These are phyloP conservation scores for Drosophila setosimentum DNA, from an alignment of 2,888 invertebrate genomes.

Conservation along the genomic window DNA sequence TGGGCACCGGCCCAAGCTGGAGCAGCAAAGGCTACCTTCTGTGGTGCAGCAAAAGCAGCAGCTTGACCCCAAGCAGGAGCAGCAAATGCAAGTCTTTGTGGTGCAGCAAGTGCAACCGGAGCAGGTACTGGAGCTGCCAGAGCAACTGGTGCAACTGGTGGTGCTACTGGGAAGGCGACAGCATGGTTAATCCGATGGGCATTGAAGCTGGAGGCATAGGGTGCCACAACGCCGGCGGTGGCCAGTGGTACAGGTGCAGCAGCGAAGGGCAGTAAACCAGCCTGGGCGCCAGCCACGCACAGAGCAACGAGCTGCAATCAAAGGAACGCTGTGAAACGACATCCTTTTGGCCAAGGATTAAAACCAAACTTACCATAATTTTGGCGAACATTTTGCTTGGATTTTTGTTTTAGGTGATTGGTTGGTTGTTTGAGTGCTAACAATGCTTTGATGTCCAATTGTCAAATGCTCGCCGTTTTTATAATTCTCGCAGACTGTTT, in stretches of 20 bases:
- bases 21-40: slow-evolving; percentile 22
- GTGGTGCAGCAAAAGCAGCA: slow-evolving; percentile 53
- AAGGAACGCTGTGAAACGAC: background rate
- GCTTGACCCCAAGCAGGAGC: slow-evolving; percentile 47
- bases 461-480: slow-evolving; percentile 64
- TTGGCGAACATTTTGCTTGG: slow-evolving; percentile 79
- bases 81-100: slow-evolving; percentile 59
- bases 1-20: slow-evolving; percentile 46
- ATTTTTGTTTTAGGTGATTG: slow-evolving; percentile 4
- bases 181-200: slow-evolving; percentile 92
- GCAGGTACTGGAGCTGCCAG: slow-evolving; percentile 49
- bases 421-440: slow-evolving; percentile 59
- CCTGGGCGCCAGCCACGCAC: slow-evolving; percentile 79
- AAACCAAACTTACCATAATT: slow-evolving; percentile 75
- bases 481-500: slow-evolving; percentile 60
- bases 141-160: slow-evolving; percentile 62
- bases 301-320: slow-evolving; percentile 75
- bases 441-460: slow-evolving; percentile 62
- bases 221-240: slow-evolving; percentile 86
- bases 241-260: slow-evolving; percentile 83
- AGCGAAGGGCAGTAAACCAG: slow-evolving; percentile 85
- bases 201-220: slow-evolving; percentile 91
- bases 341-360: background rate
- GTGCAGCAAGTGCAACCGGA: slow-evolving; percentile 61
- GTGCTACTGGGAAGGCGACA: slow-evolving; percentile 88